These are phyloP conservation scores for Ondatra zibethicus DNA, from an alignment of 2,113 vertebrate species.

Conservation along the genomic window DNA sequence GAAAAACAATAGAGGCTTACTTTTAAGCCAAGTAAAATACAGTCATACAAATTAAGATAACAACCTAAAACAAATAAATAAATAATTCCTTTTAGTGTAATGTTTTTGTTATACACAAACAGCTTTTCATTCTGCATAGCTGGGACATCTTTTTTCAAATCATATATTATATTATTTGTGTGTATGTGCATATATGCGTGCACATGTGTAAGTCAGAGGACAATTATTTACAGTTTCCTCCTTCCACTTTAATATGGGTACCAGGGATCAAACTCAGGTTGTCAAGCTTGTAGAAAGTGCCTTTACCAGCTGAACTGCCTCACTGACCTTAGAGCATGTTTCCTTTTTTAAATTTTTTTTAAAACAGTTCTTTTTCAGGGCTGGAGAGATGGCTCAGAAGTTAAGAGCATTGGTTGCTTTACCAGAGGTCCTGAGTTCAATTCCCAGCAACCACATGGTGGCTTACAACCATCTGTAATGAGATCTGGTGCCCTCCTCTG, in stretches of 20 bases:
- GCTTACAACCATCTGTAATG: too few species aligned
- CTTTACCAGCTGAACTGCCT: not conserved
- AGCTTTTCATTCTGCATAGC: not conserved
- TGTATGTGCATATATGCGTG: not conserved
- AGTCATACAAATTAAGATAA: not conserved
- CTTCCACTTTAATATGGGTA: not conserved
- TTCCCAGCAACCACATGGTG: too few species aligned
- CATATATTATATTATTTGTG: not conserved
- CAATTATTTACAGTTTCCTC: not conserved
- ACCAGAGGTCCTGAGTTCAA: too few species aligned
- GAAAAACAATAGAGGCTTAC: conserved; percentile 12
- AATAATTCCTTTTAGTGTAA: conserved; percentile 21
- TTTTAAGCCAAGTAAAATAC: conserved; percentile 43
- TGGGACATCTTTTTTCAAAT: not conserved
- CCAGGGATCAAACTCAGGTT: not conserved
- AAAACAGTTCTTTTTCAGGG: too few species aligned
- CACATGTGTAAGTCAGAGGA: not conserved
- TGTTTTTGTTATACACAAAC: not conserved
- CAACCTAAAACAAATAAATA: not conserved
- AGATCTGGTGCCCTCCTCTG: too few species aligned
- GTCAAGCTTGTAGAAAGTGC: not conserved
- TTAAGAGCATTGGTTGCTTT: too few species aligned
- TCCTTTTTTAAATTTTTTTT: too few species aligned
- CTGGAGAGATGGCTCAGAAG: too few species aligned
- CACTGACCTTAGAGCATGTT: not conserved